Base-by-base conservation (phyloP, 1,140 invertebrate genomes). In the Atopsyche davidsoni region DNA sequence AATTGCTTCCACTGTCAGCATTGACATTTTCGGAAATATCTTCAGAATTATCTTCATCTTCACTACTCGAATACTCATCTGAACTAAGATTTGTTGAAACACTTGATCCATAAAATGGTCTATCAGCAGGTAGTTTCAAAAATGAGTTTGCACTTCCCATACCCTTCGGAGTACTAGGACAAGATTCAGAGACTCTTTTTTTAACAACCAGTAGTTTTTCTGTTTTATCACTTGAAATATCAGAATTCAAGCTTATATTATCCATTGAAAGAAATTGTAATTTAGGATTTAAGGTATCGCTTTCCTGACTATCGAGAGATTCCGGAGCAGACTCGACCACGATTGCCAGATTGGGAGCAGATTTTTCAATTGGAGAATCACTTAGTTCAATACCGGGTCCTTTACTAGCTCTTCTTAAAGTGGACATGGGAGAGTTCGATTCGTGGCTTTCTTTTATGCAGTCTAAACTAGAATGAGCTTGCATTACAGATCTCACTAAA, bases 401-500 rank as follows among this genome's bases (percentile, higher is more conserved):
- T 59, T 72, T 70, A 49, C 68, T 70, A 13, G 68, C 64, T 14
- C 67, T 62, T 51, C 68, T 65, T 41, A 70, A 46, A 4, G 69
- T 71, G 3, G 69, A 69, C 23, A 60, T 54, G 2, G 70, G 70
- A 1, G 72, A 73, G 31, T 63, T 60, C 3, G 72, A 75, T 58
- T 79, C 78, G 21, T 74, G 72, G 32, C 68, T 72, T 59, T 80
- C 79, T 25, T 64, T 70, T 3, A 80, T 77, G 42, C 75, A 75
- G 28, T 79, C 78, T 4, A 84, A 61, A 51, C 73, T 79, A n/a
- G 73, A 76, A 36, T 80, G 79, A 4, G 70, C 74, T 35, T 74
- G 71, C 49, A 79, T 74, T 1, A 84, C 73, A 4, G 80, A 81
- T 51, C 78, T 68, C 1, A 81, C 81, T 16, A 85, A 63, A 44